Conservation (phyloP, 2,797 vertebrate species). For the Leucoraja ocellata region DNA sequence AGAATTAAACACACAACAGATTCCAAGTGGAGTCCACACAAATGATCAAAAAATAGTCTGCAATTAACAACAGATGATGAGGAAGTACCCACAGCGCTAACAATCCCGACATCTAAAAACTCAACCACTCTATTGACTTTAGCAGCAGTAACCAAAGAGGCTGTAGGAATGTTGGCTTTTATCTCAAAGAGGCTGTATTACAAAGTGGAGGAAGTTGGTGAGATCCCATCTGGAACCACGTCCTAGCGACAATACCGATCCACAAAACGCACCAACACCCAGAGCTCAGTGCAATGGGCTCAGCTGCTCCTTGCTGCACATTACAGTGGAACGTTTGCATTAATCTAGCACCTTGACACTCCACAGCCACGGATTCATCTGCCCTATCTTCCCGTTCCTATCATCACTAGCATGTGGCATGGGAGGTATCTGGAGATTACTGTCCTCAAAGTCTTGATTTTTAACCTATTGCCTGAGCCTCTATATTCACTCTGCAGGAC, state of each 20-base stretch:
- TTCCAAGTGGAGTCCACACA: neutral
- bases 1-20: neutral
- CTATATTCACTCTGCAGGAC: no score
- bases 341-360: no score
- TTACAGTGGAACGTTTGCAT: neutral
- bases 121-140: slow-evolving; percentile 7
- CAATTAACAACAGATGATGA: slow-evolving; percentile 23
- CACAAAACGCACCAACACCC: neutral
- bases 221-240: neutral
- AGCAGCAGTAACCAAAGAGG: slow-evolving; percentile 13
- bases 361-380: no score
- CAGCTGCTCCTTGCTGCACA: no score
- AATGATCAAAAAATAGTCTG: slow-evolving; percentile 18
- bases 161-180: slow-evolving; percentile 19
- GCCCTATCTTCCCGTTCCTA: no score
- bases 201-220: slow-evolving; percentile 21
- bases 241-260: no score
- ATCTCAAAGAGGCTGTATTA: slow-evolving; percentile 2
- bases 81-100: slow-evolving; percentile 23
- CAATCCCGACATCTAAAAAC: neutral
- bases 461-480: no score
- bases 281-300: neutral
- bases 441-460: no score
- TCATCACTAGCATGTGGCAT: no score
- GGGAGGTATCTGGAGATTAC: no score